Evolutionary conservation across 2,113 vertebrate species (phyloP), one percentile per base, ranked within the genome.

Genomic region (Tonatia bakeri): DNA sequence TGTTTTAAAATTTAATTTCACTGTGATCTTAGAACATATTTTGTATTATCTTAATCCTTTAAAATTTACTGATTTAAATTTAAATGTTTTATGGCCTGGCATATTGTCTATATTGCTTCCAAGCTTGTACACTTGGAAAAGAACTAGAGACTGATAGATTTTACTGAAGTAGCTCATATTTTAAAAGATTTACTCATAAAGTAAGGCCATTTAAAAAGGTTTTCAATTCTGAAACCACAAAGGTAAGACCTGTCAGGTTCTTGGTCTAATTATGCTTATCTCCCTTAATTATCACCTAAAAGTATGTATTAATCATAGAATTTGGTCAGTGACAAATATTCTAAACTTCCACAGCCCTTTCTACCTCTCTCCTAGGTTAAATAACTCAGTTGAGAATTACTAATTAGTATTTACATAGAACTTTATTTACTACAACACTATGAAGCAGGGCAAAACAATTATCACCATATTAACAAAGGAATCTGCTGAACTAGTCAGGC

Each of bases 261-360:
- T 65, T 77, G 31, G 61, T 83, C n/a, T 94, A 88, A 88, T 72
- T 77, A 72, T 67, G 75, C 38, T n/a, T 73, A 38, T 81, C 43
- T 95, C 73, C 26, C 52, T 94, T 82, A 90, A 91, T 93, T 75
- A 79, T 86, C 43, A 88, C 64, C 61, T 96, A 96, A 95, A 92
- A 93, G 90, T 88, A 92, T 67, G 54, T 82, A 45, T 36, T 91
- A 90, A 73, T 90, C n/a, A 94, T 0, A 90, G 56, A 92, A 92
- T 77, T 38, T 94, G 52, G 38, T 73, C 52, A 70, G 19, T 95
- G 72, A 95, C 64, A 94, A 94, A 90, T 52, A 82, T 19, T 26
- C 75, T 80, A n/a, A 91, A 80, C 26, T 73, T 90, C 33, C 65
- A 97, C 0, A 67, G n/a, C 9, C 28, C 54, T 40, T 80, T 96